phyloP scores from a whole-genome alignment of 2,888 invertebrate genomes.

The Deilephila elpenor region DNA sequence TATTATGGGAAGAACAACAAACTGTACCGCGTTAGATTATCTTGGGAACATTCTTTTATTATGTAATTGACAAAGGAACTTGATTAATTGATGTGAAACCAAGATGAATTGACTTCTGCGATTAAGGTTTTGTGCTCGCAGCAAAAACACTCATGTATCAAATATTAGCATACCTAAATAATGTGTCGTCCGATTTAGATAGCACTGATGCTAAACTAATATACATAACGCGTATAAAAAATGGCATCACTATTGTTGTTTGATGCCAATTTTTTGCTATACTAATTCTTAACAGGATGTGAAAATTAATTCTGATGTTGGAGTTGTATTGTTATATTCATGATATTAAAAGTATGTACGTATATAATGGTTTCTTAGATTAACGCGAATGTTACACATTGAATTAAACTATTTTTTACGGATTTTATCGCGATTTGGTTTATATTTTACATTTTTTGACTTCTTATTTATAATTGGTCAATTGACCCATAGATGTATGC shows the following conservation, averaged over 20 bases:
- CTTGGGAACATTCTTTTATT: conserved; percentile 73
- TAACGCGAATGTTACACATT: too few relatives aligned
- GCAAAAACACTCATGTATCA: conserved; percentile 11
- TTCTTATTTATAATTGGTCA: too few relatives aligned
- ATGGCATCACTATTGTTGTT: conserved; percentile 18
- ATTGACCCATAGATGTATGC: too few relatives aligned
- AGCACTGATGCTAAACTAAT: conserved; percentile 16
- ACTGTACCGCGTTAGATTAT: conserved; percentile 55
- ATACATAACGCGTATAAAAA: conserved; percentile 3
- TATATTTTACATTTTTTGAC: too few relatives aligned
- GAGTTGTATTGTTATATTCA: not conserved
- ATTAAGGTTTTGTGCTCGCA: conserved; percentile 47
- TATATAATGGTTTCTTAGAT: too few relatives aligned
- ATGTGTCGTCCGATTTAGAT: conserved; percentile 24
- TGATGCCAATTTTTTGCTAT: not conserved
- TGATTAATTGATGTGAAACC: conserved; percentile 66
- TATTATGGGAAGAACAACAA: conserved; percentile 56
- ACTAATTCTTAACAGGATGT: conserved; percentile 8
- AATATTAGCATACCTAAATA: conserved; percentile 26
- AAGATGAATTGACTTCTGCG: conserved; percentile 57
- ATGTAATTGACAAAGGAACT: conserved; percentile 62
- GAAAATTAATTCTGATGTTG: not conserved
- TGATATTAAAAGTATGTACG: not conserved
- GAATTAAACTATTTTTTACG: too few relatives aligned
- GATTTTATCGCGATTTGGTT: too few relatives aligned